phyloP scores from a whole-genome alignment of 2,113 vertebrate species.

The Calypte anna region DNA sequence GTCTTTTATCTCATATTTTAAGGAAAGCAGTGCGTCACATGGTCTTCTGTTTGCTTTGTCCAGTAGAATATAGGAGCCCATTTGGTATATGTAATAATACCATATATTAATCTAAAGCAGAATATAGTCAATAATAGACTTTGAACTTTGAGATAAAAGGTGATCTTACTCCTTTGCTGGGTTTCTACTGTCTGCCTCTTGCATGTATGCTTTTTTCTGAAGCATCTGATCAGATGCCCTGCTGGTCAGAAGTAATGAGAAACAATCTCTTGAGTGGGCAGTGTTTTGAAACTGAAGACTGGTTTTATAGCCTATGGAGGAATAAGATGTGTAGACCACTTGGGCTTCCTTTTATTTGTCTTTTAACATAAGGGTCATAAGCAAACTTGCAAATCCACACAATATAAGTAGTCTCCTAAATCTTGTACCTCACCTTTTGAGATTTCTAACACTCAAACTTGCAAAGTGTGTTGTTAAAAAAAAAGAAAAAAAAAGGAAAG shows the following conservation, averaged over 20 bases:
- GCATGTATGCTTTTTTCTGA: not conserved
- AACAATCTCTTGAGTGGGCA: not conserved
- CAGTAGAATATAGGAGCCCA: not conserved
- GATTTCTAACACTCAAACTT: not conserved
- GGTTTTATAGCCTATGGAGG: not conserved
- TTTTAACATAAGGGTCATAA: not conserved
- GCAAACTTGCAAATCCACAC: not conserved
- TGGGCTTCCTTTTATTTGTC: not conserved
- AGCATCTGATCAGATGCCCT: not conserved
- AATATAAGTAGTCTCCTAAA: not conserved
- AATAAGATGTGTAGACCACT: not conserved
- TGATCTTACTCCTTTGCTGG: not conserved
- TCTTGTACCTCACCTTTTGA: not conserved
- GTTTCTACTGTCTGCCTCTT: not conserved
- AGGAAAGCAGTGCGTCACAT: not conserved
- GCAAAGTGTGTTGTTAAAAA: not conserved
- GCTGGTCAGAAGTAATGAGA: not conserved
- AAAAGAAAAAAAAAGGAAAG: not conserved
- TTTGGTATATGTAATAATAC: not conserved
- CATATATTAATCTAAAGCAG: rapidly evolving
- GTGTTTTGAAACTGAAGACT: not conserved
- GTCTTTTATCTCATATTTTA: not conserved
- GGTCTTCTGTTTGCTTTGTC: not conserved
- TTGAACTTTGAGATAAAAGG: not conserved
- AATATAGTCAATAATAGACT: not conserved